Conservation (phyloP, 2,113 vertebrate species). For the mouse (Mus musculus) region GRCm39 chr11:91679501-91680000, state of each 20-base stretch:
- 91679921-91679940: background rate
- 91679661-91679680: background rate
- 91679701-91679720: background rate
- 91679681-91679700: background rate
- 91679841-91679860: background rate
- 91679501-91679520: background rate
- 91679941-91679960: background rate
- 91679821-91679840: background rate
- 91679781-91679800: background rate
- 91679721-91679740: background rate
- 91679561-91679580: fast-evolving
- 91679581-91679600: background rate
- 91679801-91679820: background rate
- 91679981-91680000: background rate
- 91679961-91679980: background rate
- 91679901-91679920: no score
- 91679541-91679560: background rate
- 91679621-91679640: background rate
- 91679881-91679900: no score
- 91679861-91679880: background rate
- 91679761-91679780: background rate
- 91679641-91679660: background rate
- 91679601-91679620: background rate
- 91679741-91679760: background rate
- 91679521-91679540: background rate